These are phyloP conservation scores for Phenganax subtilis DNA, from an alignment of 92 coral and sea anemone genomes.

Conservation along the genomic window DNA sequence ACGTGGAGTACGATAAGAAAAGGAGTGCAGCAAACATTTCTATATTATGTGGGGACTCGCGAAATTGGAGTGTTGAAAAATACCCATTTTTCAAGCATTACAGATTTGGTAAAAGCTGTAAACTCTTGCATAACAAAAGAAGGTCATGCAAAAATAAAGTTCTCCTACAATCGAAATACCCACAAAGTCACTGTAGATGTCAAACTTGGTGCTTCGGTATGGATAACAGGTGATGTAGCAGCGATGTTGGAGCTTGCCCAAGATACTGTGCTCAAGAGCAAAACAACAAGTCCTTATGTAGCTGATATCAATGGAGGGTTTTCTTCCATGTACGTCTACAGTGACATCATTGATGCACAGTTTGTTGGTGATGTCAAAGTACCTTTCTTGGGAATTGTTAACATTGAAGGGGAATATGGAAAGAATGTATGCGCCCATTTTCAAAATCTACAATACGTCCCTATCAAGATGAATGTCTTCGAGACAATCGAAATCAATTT, in stretches of 20 bases:
- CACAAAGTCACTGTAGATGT: background rate
- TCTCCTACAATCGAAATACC: background rate
- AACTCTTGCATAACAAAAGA: background rate
- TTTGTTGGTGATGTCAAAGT: background rate
- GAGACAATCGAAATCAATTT: slow-evolving; percentile 21
- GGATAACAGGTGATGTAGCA: background rate
- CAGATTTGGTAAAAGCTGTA: background rate
- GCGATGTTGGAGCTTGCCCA: background rate
- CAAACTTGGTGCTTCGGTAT: background rate
- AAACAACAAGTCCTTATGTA: background rate
- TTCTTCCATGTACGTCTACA: slow-evolving; percentile 22
- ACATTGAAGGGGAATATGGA: slow-evolving; percentile 10
- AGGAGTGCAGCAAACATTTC: too few species aligned
- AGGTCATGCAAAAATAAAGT: slow-evolving; percentile 6
- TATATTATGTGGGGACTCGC: too few species aligned
- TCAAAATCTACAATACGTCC: slow-evolving; percentile 15
- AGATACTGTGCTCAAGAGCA: background rate
- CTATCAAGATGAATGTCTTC: slow-evolving; percentile 9
- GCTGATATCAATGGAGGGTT: slow-evolving; percentile 8
- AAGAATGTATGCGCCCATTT: background rate
- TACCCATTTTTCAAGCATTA: too few species aligned
- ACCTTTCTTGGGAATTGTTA: slow-evolving; percentile 8
- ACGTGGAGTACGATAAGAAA: too few species aligned
- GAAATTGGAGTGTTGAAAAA: too few species aligned
- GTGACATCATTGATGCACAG: slow-evolving; percentile 12